Evolutionary conservation across 2,888 invertebrate species (phyloP).

Genomic region (Xanthia togata): DNA sequence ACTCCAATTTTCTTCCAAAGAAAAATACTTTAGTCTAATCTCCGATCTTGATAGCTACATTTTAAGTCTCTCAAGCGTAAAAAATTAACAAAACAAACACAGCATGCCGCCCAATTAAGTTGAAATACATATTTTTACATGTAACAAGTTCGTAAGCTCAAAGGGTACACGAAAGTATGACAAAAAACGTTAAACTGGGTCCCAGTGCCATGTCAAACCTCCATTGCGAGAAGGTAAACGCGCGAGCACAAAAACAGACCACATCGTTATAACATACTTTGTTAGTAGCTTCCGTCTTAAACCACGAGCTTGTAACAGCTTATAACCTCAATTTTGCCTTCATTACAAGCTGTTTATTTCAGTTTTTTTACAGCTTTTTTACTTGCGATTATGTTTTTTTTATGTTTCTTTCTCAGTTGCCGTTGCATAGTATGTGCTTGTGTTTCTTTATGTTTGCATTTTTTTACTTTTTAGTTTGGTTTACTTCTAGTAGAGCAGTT

Average conservation of each 20-base stretch:
- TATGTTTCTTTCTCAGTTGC: slow-evolving; percentile 44
- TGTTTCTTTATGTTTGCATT: slow-evolving; percentile 31
- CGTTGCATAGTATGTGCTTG: slow-evolving; percentile 22
- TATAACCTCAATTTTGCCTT: slow-evolving; percentile 56
- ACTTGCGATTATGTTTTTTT: slow-evolving; percentile 54
- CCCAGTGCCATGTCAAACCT: slow-evolving; percentile 65
- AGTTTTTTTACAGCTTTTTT: slow-evolving; percentile 65
- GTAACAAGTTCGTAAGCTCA: slow-evolving; percentile 57
- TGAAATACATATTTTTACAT: slow-evolving; percentile 52
- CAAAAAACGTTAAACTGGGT: slow-evolving; percentile 58
- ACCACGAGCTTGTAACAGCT: slow-evolving; percentile 56
- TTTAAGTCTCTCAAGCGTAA: slow-evolving; percentile 56
- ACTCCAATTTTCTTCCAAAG: slow-evolving; percentile 16
- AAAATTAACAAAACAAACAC: slow-evolving; percentile 64
- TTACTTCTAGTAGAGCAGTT: background rate
- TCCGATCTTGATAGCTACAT: slow-evolving; percentile 59
- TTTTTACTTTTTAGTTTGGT: slow-evolving; percentile 17
- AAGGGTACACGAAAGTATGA: slow-evolving; percentile 55
- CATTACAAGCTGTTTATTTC: slow-evolving; percentile 65
- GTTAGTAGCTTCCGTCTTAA: slow-evolving; percentile 61
- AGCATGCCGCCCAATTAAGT: slow-evolving; percentile 67
- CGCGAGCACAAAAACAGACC: slow-evolving; percentile 60
- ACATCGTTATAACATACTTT: slow-evolving; percentile 66
- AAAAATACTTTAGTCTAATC: slow-evolving; percentile 33
- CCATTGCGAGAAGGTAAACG: slow-evolving; percentile 49